A percentile compares a stretch with the other conserved stretches of the same genome.
These are phyloP conservation scores for Carettochelys insculpta DNA, from an alignment of 2,113 vertebrate species.

Conservation along the genomic window DNA sequence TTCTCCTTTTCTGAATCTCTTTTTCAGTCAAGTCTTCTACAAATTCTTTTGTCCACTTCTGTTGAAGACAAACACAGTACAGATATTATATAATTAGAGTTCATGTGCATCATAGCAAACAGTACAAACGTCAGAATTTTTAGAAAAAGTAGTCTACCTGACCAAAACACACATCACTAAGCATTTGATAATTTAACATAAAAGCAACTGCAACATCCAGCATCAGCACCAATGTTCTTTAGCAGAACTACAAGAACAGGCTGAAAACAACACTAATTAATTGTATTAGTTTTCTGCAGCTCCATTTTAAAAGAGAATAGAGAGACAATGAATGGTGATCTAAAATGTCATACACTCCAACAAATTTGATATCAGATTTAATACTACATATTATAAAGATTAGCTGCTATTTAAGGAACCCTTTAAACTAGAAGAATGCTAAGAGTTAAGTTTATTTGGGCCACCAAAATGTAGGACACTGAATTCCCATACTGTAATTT, in stretches of 20 bases:
- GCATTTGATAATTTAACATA: background rate
- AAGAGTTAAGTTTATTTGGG: background rate
- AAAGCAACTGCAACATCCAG: background rate
- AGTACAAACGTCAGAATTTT: background rate
- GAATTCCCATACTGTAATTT: background rate
- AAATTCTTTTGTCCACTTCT: constrained; percentile 17
- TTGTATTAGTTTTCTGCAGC: background rate
- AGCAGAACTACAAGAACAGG: background rate
- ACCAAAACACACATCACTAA: background rate
- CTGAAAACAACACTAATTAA: background rate
- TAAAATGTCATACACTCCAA: background rate
- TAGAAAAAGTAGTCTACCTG: background rate
- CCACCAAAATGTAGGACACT: background rate
- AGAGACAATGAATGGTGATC: background rate
- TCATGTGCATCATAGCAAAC: background rate
- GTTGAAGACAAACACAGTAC: constrained; percentile 41
- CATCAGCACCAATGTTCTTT: background rate
- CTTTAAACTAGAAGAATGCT: background rate
- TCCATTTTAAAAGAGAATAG: background rate
- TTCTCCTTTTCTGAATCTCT: constrained; percentile 14
- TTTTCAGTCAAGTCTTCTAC: constrained; percentile 24
- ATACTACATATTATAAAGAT: background rate
- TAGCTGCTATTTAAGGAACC: background rate
- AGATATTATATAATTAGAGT: background rate
- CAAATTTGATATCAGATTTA: background rate